Evolutionary conservation across 2,888 invertebrate genomes (phyloP), one percentile per base, ranked within the genome.

Genomic region (Trichopoda pennipes): DNA sequence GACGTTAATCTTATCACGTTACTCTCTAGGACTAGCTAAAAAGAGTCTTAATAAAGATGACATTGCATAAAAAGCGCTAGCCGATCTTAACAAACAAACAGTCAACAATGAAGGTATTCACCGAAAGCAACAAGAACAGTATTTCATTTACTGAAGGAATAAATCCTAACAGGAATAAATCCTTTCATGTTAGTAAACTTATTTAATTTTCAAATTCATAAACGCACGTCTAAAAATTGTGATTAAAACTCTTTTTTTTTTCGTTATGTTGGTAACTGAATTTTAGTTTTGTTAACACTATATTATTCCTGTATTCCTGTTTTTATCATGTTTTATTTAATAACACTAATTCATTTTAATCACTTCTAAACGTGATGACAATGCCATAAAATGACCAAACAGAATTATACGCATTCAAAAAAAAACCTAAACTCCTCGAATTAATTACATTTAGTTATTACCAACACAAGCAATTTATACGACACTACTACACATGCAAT

Each of bases 281-380:
- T 63, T 64, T 55, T 44, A 23, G 9, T 47, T 12, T 28, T 19
- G 35, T 42, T 44, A 55, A 51, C 10, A 38, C 10, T 12, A 2
- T 12, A 47, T 8, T 28, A 56, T 55, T 23, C 21, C 6, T 55
- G 9, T 47, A 44, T 47, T 35, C 12, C 0, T 38, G 12, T 56
- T 56, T 56, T 16, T n/a, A 8, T 28, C 28, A 28, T 28, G 28
- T 73, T 55, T 32, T 17, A 28, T 38, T 42, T 55, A 70, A 63
- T 75, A 79, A 82, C 23, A 74, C 72, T 79, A 75, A 82, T 72
- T 79, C 66, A 68, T 79, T 82, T 82, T 72, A 79, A 82, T 82
- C 82, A 76, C 79, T 82, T 68, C 82, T 82, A 82, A 82, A 76
- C 82, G 79, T 82, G 82, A 75, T 79, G 75, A 82, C 75, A 79